These are phyloP conservation scores for Mixornis gularis DNA, from an alignment of 2,113 vertebrate species.

Conservation along the genomic window DNA sequence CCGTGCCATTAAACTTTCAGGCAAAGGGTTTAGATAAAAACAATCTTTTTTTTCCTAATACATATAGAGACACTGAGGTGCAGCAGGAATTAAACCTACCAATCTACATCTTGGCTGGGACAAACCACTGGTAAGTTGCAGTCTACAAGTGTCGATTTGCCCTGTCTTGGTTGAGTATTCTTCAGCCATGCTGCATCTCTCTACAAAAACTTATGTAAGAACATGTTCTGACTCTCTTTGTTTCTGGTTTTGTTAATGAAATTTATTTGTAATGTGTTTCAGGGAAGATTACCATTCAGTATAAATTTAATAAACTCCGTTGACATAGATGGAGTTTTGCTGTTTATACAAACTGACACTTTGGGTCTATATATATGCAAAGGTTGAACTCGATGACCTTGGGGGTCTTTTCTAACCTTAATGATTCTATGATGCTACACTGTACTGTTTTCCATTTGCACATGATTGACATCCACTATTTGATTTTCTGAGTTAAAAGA, in stretches of 20 bases:
- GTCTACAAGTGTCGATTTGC: background rate
- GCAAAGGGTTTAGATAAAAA: background rate
- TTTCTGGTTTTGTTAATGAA: background rate
- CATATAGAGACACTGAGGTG: background rate
- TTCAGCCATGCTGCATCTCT: accelerated
- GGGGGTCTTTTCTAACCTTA: background rate
- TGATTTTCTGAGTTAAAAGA: background rate
- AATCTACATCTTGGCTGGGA: background rate
- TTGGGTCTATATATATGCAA: background rate
- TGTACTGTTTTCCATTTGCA: background rate
- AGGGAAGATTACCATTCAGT: background rate
- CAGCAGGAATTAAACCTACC: background rate
- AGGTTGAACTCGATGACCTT: background rate
- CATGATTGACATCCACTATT: background rate
- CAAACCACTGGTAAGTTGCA: background rate
- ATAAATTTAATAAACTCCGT: background rate
- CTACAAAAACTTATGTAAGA: background rate
- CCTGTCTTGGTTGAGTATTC: background rate
- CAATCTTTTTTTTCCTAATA: background rate
- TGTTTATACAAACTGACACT: background rate
- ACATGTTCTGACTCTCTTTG: background rate
- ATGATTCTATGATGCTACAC: background rate
- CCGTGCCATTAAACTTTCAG: background rate
- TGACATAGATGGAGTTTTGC: background rate
- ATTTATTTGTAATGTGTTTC: background rate